A percentile compares a stretch with the other conserved stretches of the same genome.
Conservation (phyloP, 2,888 invertebrate species). For the Philaethria dido region DNA sequence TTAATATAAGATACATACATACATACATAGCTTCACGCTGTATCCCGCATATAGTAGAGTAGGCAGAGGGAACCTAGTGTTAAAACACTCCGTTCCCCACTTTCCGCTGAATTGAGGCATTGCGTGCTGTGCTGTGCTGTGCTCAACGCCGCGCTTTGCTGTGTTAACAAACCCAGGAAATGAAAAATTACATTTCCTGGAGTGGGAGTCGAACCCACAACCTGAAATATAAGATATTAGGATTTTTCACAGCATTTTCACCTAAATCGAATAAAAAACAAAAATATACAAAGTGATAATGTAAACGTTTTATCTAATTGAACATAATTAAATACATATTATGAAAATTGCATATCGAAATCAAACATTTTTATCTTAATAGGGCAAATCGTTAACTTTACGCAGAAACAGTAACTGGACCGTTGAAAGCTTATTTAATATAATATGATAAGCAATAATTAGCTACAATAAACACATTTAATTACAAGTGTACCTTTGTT, state of each 20-base stretch:
- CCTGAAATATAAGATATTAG: too few relatives aligned
- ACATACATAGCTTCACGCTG: too few relatives aligned
- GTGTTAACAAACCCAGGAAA: too few relatives aligned
- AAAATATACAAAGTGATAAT: not conserved
- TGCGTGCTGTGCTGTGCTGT: too few relatives aligned
- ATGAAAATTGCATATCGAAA: not conserved
- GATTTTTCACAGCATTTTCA: not conserved
- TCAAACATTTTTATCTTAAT: constrained; percentile 22
- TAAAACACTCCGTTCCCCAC: too few relatives aligned
- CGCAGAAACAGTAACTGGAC: constrained; percentile 11
- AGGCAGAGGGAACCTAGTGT: too few relatives aligned
- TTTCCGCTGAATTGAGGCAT: too few relatives aligned
- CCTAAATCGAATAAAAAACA: not conserved
- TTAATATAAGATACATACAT: too few relatives aligned
- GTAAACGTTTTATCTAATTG: not conserved
- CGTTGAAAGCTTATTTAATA: constrained; percentile 14
- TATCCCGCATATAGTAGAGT: too few relatives aligned
- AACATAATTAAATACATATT: constrained; percentile 10
- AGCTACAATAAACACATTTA: not conserved
- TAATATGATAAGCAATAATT: not conserved
- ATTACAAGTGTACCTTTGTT: not conserved
- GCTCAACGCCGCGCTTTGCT: too few relatives aligned
- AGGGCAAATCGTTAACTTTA: constrained; percentile 9
- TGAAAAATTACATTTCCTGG: too few relatives aligned
- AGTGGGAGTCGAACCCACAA: too few relatives aligned